Evolutionary conservation across 2,888 invertebrate genomes (phyloP).

Genomic region (Tachina lurida): DNA sequence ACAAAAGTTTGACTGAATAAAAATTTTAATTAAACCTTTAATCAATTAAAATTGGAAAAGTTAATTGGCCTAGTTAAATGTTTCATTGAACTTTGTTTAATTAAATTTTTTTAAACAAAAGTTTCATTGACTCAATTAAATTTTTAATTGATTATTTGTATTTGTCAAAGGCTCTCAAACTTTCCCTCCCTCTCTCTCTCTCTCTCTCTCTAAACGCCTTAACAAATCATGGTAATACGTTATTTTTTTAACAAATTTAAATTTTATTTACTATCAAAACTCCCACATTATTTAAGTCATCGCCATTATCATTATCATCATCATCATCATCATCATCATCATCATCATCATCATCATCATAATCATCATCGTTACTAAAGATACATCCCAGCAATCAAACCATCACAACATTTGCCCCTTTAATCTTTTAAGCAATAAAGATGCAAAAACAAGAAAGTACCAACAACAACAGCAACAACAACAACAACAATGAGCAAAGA

Average conservation of each 20-base stretch:
- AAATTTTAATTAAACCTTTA: too few species aligned
- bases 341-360: conserved; percentile 19
- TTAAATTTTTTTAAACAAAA: too few species aligned
- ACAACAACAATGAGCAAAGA: not conserved
- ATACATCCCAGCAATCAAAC: conserved; percentile 45
- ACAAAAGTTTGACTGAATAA: too few species aligned
- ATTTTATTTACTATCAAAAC: conserved; percentile 19
- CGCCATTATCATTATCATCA: conserved; percentile 12
- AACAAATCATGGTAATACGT: conserved; percentile 16
- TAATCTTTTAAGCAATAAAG: conserved; percentile 44
- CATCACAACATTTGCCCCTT: conserved; percentile 56
- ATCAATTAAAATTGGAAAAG: too few species aligned
- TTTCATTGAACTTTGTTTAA: too few species aligned
- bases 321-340: conserved; percentile 14
- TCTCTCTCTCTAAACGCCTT: not conserved
- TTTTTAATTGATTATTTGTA: too few species aligned
- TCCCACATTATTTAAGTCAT: conserved; percentile 44
- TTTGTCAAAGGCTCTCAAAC: too few species aligned
- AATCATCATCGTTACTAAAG: conserved; percentile 2
- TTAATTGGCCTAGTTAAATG: too few species aligned
- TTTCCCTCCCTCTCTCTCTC: too few species aligned
- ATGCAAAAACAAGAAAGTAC: too few species aligned
- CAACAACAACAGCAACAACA: too few species aligned
- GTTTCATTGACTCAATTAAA: too few species aligned
- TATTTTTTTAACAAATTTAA: conserved; percentile 11